phyloP scores from a whole-genome alignment of 2,797 vertebrate species.

The Hypotaenidia okinawae region DNA sequence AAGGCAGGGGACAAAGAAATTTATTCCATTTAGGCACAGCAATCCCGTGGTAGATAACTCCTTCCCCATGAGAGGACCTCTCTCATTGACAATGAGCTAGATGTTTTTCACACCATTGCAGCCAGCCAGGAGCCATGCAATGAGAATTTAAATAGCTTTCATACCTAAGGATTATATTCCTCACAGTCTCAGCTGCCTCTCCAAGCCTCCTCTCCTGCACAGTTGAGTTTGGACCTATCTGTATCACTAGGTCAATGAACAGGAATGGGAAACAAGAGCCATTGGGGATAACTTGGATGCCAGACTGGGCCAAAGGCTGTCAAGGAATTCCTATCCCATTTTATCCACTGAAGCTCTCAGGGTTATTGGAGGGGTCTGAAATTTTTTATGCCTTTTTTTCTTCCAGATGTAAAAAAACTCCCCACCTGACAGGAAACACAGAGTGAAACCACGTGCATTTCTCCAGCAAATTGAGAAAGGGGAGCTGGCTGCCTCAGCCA shows the following conservation, averaged over 20 bases:
- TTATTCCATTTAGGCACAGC: not conserved
- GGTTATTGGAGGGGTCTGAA: not conserved
- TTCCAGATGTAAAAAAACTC: not conserved
- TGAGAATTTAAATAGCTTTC: not conserved
- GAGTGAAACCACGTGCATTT: not conserved
- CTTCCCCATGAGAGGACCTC: fast-evolving
- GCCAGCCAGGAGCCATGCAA: not conserved
- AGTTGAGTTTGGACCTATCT: not conserved
- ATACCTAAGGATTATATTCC: not conserved
- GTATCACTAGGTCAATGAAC: not conserved
- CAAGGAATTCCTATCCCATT: not conserved
- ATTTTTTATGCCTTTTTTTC: not conserved
- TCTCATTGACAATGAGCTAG: not conserved
- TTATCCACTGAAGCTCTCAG: not conserved
- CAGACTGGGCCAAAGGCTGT: not conserved
- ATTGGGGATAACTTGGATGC: not conserved
- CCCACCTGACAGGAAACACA: not conserved
- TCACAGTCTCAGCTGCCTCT: not conserved
- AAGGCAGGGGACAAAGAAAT: not conserved
- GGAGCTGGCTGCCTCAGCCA: not conserved
- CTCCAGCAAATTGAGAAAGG: not conserved
- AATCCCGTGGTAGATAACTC: not conserved
- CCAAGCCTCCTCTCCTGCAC: not conserved
- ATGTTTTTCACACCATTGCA: not conserved
- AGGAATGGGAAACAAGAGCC: not conserved